Evolutionary conservation across 2,888 invertebrate genomes (phyloP).

Genomic region (Dryobotodes eremita): DNA sequence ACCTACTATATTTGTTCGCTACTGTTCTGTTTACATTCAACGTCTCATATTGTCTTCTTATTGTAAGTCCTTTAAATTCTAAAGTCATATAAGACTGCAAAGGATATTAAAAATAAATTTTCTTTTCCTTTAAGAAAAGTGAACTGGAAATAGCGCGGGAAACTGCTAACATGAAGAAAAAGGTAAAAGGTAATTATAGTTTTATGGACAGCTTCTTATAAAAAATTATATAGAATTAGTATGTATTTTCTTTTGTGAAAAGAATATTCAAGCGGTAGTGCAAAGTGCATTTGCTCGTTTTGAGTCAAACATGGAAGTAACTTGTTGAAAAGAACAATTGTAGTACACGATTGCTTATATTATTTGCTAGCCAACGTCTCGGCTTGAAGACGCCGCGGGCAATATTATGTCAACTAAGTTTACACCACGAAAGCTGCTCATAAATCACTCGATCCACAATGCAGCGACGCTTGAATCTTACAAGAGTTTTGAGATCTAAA

Average conservation of each 20-base stretch:
- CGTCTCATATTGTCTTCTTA: background rate
- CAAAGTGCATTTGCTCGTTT: background rate
- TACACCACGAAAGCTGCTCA: constrained; percentile 11
- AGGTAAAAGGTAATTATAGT: background rate
- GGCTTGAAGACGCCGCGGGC: constrained; percentile 15
- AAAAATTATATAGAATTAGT: background rate
- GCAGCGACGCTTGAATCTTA: constrained; percentile 38
- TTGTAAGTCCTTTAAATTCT: constrained; percentile 12
- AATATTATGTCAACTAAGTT: constrained; percentile 5
- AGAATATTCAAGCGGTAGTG: background rate
- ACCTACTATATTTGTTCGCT: background rate
- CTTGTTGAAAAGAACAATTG: constrained; percentile 9
- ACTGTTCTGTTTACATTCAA: background rate
- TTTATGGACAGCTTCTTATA: background rate
- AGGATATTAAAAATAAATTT: background rate
- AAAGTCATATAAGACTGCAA: constrained; percentile 1
- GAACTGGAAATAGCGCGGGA: constrained; percentile 8
- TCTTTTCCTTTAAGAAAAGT: constrained; percentile 9
- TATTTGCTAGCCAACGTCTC: background rate
- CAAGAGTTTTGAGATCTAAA: constrained; percentile 25
- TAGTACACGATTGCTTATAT: background rate
- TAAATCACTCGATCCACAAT: constrained; percentile 48
- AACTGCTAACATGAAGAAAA: background rate
- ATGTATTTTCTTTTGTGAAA: background rate
- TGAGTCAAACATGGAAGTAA: background rate